phyloP scores from a whole-genome alignment of 2,113 vertebrate species.

The Catagonus wagneri region DNA sequence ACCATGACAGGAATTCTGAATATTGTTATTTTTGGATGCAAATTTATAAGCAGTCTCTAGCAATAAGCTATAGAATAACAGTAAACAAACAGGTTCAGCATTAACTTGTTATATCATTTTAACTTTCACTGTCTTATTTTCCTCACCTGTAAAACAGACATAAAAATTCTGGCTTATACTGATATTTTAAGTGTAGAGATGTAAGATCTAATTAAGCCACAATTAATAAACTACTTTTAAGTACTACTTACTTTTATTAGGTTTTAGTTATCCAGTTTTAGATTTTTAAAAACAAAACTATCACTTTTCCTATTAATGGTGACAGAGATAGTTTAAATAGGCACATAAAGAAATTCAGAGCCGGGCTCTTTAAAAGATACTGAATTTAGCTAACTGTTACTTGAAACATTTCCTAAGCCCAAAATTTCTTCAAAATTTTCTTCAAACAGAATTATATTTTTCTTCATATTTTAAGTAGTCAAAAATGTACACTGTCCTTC shows the following conservation, averaged over 20 bases:
- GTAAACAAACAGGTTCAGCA: constrained; percentile 1
- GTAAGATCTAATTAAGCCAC: neutral
- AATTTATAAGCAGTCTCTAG: constrained; percentile 15
- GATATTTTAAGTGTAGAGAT: constrained; percentile 40
- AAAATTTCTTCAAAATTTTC: constrained; percentile 32
- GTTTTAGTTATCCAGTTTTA: neutral
- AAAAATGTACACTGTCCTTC: neutral
- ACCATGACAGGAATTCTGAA: too few relatives aligned
- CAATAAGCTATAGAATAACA: neutral
- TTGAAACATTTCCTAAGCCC: constrained; percentile 5
- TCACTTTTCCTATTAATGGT: neutral
- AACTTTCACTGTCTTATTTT: neutral
- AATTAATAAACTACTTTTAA: neutral
- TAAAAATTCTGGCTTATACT: neutral
- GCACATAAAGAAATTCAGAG: neutral
- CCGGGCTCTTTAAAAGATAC: neutral
- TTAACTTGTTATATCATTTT: neutral
- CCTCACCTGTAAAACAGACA: neutral
- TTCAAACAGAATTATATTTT: neutral
- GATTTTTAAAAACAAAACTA: constrained; percentile 18
- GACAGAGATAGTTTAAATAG: neutral
- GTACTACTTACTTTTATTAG: neutral
- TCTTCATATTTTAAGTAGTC: neutral
- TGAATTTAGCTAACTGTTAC: neutral
- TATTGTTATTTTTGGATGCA: constrained; percentile 42